Conservation (phyloP, 2,888 invertebrate species). For the Hirtodrosophila trivittata region DNA sequence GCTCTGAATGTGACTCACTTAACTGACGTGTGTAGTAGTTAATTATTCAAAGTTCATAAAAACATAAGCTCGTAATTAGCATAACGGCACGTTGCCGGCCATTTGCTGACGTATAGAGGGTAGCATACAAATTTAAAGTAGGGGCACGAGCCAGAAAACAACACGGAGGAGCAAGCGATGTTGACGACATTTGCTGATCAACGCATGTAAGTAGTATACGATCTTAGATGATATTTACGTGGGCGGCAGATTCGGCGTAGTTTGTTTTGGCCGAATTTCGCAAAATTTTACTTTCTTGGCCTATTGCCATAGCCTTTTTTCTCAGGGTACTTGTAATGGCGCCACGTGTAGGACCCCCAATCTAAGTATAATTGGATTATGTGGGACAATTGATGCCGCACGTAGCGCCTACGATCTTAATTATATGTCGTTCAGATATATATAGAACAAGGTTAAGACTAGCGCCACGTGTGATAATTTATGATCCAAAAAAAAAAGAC, state of each 20-base stretch:
- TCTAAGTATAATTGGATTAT: constrained; percentile 9
- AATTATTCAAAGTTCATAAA: constrained; percentile 7
- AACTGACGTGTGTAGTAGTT: not conserved
- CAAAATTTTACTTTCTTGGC: constrained; percentile 29
- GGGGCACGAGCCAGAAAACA: constrained; percentile 52
- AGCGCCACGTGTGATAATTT: constrained; percentile 58
- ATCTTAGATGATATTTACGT: constrained; percentile 32
- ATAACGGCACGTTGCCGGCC: constrained; percentile 65
- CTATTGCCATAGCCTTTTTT: constrained; percentile 36
- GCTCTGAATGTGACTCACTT: constrained; percentile 18
- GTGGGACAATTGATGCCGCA: constrained; percentile 36
- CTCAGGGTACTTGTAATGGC: constrained; percentile 33
- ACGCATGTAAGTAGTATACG: constrained; percentile 49
- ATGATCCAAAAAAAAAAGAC: constrained; percentile 28
- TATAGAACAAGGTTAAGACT: constrained; percentile 48
- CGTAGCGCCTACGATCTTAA: constrained; percentile 25
- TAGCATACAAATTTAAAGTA: constrained; percentile 46
- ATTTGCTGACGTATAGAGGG: constrained; percentile 57
- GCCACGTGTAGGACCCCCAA: constrained; percentile 42
- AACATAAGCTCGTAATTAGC: constrained; percentile 43
- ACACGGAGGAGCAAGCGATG: constrained; percentile 50
- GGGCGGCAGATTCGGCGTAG: constrained; percentile 48
- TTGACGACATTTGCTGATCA: constrained; percentile 52
- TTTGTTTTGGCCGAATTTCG: constrained; percentile 22
- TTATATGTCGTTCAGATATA: constrained; percentile 18